A percentile compares a stretch with the other conserved stretches of the same genome.
Conservation (phyloP, 2,888 invertebrate species). For the Keiferia lycopersicella region DNA sequence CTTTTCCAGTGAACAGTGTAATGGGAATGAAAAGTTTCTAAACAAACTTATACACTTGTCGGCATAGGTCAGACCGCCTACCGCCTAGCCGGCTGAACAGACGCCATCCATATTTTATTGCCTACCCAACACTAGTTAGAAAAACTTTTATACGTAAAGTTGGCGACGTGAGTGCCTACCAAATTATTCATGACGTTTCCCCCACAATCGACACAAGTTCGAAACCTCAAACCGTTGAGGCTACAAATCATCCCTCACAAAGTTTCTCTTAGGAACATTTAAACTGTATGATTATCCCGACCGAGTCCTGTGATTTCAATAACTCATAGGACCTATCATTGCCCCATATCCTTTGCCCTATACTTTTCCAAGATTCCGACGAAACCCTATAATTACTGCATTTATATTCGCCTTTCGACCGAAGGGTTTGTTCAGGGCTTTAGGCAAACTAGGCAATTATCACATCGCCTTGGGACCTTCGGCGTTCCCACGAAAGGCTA, state of each 20-base stretch:
- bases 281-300: slow-evolving; percentile 57
- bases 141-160: slow-evolving; percentile 22
- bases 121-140: slow-evolving; percentile 14
- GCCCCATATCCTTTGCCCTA: slow-evolving; percentile 45
- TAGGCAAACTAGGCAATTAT: slow-evolving; percentile 76
- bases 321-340: slow-evolving; percentile 53
- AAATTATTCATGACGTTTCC: slow-evolving; percentile 21
- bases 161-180: slow-evolving; percentile 34
- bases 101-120: slow-evolving; percentile 22
- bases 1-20: slow-evolving; percentile 5
- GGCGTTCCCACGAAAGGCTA: slow-evolving; percentile 72
- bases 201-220: slow-evolving; percentile 3
- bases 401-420: slow-evolving; percentile 56
- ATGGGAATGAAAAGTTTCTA: slow-evolving; percentile 10
- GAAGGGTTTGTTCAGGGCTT: slow-evolving; percentile 64
- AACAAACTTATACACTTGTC: slow-evolving; percentile 14
- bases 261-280: slow-evolving; percentile 27
- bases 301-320: slow-evolving; percentile 58
- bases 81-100: background rate
- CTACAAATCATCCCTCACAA: slow-evolving; percentile 27
- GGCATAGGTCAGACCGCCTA: slow-evolving; percentile 16
- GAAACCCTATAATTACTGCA: slow-evolving; percentile 63
- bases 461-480: slow-evolving; percentile 61
- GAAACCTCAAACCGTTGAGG: slow-evolving; percentile 14
- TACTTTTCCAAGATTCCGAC: slow-evolving; percentile 50